phyloP scores from a whole-genome alignment of 2,113 vertebrate species.

The Spheniscus mendiculus region DNA sequence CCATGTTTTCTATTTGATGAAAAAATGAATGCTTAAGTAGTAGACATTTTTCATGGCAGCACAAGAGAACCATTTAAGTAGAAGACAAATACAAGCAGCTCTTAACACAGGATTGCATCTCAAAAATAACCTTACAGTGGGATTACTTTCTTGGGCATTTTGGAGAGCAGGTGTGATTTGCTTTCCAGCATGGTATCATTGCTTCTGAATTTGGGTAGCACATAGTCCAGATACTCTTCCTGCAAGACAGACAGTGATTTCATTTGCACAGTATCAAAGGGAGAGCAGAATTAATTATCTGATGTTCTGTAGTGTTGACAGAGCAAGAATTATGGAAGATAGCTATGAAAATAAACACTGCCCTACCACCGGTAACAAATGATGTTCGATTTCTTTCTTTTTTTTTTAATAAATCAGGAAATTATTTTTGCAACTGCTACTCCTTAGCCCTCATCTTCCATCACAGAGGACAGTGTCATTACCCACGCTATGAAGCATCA shows the following conservation, averaged over 20 bases:
- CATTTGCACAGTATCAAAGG: not conserved
- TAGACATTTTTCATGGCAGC: not conserved
- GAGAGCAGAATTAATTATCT: not conserved
- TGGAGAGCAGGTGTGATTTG: conserved; percentile 24
- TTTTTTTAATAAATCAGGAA: not conserved
- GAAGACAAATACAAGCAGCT: not conserved
- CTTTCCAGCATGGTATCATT: conserved; percentile 22
- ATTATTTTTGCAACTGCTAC: conserved; percentile 8
- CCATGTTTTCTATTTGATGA: not conserved
- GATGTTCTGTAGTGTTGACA: not conserved
- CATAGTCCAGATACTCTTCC: conserved; percentile 13
- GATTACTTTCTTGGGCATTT: not conserved
- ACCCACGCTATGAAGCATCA: conserved; percentile 61
- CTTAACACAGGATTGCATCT: not conserved
- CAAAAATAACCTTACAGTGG: conserved; percentile 4
- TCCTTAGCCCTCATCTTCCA: not conserved
- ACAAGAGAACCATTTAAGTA: not conserved
- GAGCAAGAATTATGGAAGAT: not conserved
- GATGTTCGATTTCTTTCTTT: not conserved
- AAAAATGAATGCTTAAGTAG: not conserved
- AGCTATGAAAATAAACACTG: not conserved
- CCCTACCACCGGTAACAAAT: not conserved
- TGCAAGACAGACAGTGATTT: not conserved
- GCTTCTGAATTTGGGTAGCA: conserved; percentile 30
- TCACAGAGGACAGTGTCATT: not conserved